phyloP scores from a whole-genome alignment of 1,140 invertebrate genomes.

The Drosophila murphyi region DNA sequence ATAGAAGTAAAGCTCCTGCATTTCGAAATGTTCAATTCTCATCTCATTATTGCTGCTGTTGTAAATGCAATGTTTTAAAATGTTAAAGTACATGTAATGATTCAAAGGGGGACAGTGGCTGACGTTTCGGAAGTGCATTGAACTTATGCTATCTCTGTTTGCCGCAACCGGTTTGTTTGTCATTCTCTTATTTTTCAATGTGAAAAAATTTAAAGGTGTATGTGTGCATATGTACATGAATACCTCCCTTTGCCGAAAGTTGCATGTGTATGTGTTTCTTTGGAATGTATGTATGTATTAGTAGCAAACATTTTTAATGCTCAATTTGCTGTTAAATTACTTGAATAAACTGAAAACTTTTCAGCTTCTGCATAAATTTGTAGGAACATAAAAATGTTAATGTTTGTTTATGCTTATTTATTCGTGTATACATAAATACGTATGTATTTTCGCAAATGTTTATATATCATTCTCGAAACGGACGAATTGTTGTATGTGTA shows the following conservation, averaged over 20 bases:
- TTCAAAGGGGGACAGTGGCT: slow-evolving; percentile 16
- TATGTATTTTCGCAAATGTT: background rate
- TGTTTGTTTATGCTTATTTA: no score
- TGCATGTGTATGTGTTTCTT: no score
- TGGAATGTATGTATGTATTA: no score
- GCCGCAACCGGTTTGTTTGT: slow-evolving; percentile 26
- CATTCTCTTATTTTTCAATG: background rate
- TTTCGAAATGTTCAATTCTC: background rate
- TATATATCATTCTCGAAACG: no score
- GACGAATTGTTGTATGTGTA: no score
- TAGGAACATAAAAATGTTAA: no score
- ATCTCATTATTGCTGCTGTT: slow-evolving; percentile 22
- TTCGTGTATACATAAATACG: no score
- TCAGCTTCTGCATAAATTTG: no score
- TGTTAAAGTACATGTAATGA: slow-evolving; percentile 7
- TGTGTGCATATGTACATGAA: slow-evolving; percentile 6
- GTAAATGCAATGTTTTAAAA: slow-evolving; percentile 12
- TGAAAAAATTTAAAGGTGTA: background rate
- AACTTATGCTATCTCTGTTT: slow-evolving; percentile 52
- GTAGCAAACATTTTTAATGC: no score
- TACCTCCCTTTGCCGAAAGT: no score
- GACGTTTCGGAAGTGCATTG: slow-evolving; percentile 56
- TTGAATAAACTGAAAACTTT: no score
- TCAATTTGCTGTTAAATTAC: no score
- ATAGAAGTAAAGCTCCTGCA: background rate